phyloP scores from a whole-genome alignment of 2,888 invertebrate species.

The Pachliopta kotzebuea region DNA sequence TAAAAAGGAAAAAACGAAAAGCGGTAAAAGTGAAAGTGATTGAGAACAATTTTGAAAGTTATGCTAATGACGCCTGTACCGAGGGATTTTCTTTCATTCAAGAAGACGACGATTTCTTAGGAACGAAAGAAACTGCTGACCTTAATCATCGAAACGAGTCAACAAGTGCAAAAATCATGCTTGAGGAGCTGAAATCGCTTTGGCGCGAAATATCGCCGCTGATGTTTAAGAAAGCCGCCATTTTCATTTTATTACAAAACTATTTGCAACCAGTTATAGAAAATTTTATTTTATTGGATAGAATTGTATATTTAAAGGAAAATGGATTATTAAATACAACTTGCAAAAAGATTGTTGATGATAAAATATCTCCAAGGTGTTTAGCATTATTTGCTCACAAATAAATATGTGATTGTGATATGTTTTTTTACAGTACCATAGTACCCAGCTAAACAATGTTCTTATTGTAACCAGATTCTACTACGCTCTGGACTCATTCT shows the following conservation, averaged over 20 bases:
- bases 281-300: slow-evolving; percentile 62
- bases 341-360: slow-evolving; percentile 81
- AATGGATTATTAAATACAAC: slow-evolving; percentile 50
- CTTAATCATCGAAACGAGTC: slow-evolving; percentile 36
- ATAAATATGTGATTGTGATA: slow-evolving; percentile 37
- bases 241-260: slow-evolving; percentile 62
- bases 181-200: slow-evolving; percentile 47
- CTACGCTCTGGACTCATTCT: no score
- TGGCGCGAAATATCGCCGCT: slow-evolving; percentile 49
- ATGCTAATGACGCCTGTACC: slow-evolving; percentile 47
- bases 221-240: slow-evolving; percentile 52
- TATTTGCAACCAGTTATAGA: slow-evolving; percentile 60
- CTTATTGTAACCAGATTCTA: no score
- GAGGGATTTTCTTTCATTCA: slow-evolving; percentile 51
- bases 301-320: slow-evolving; percentile 60
- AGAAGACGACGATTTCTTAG: slow-evolving; percentile 21
- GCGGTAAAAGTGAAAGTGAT: slow-evolving; percentile 55
- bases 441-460: no score
- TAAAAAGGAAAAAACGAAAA: slow-evolving; percentile 70
- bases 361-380: slow-evolving; percentile 84
- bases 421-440: no score
- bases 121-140: slow-evolving; percentile 25
- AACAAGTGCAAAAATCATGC: slow-evolving; percentile 1
- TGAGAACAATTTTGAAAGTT: slow-evolving; percentile 53
- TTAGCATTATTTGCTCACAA: slow-evolving; percentile 81